Conservation (phyloP, 1,140 invertebrate genomes). For the Hesperophylax magnus region DNA sequence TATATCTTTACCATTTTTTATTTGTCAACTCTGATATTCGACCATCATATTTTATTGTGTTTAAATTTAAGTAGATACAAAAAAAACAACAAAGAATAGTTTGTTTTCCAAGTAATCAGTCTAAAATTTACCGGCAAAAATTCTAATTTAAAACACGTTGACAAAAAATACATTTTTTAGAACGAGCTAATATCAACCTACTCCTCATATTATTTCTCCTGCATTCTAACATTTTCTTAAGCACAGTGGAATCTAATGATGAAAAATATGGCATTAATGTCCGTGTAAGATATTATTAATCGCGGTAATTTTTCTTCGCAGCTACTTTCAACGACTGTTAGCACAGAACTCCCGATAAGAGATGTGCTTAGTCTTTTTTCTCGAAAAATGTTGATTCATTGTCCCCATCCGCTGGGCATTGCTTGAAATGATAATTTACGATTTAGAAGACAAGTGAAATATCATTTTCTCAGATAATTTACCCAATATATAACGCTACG, state of each 20-base stretch:
- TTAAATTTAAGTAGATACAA: too few relatives aligned
- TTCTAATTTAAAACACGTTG: too few relatives aligned
- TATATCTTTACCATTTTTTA: too few relatives aligned
- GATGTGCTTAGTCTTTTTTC: slow-evolving; percentile 55
- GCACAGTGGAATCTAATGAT: slow-evolving; percentile 63
- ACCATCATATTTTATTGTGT: too few relatives aligned
- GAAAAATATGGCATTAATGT: slow-evolving; percentile 67
- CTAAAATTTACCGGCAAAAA: too few relatives aligned
- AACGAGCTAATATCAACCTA: neutral
- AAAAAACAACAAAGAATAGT: too few relatives aligned
- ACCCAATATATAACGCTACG: slow-evolving; percentile 9
- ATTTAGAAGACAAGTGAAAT: slow-evolving; percentile 48
- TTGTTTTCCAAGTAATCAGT: too few relatives aligned
- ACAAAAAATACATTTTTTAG: too few relatives aligned
- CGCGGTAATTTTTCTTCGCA: slow-evolving; percentile 62
- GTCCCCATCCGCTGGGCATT: slow-evolving; percentile 49
- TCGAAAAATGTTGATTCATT: slow-evolving; percentile 53
- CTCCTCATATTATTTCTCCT: slow-evolving; percentile 4
- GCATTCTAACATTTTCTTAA: slow-evolving; percentile 36
- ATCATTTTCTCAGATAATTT: slow-evolving; percentile 28
- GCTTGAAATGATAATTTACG: slow-evolving; percentile 48
- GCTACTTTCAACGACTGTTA: slow-evolving; percentile 55
- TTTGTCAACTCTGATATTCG: too few relatives aligned
- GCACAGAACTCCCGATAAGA: slow-evolving; percentile 55
- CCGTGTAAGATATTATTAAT: slow-evolving; percentile 64